Base-by-base conservation (phyloP, 2,888 invertebrate species). In the Macaria liturata region DNA sequence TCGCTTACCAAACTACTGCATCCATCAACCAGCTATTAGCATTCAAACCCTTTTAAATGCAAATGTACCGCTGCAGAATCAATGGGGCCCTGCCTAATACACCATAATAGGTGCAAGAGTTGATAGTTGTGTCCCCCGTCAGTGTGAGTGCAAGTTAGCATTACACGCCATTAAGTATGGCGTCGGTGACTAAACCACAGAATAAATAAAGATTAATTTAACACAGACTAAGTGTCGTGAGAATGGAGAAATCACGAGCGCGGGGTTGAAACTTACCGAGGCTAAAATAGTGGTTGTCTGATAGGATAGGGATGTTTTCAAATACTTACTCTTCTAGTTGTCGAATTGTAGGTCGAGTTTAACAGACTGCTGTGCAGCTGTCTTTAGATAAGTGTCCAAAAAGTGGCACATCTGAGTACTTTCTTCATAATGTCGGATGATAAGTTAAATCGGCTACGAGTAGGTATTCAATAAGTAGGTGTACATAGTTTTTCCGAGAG, bases 141-240 rank as follows among this genome's bases (percentile, higher is more conserved):
- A 80, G 81, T 83, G 89, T 88, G 88, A 90, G 89, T 88, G 78
- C 75, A 77, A 79, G 78, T 77, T 81, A 75, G 84, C 86, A 83
- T 89, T 85, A 87, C 85, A 79, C 80, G 74, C 88, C 89, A 91
- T 91, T 91, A 84, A 81, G 76, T 81, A 74, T 71, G 78, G 75
- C 78, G 73, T 76, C 73, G 65, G 73, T 73, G 73, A 78, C 69
- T 71, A 72, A 76, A 81, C 84, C 84, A 76, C 84, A 84, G 78
- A 88, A 90, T 90, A 91, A 91, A 91, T 88, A 89, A 84, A 84
- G 88, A 88, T 90, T 88, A 88, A 78, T 77, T 72, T 79, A 83
- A 83, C 79, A 74, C 69, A 65, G 68, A 65, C 67, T 83, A 83
- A 88, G 86, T 85, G 84, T 72, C 85, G 88, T 90, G 90, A 79